Evolutionary conservation across 2,797 vertebrate genomes (phyloP), one percentile per base, ranked within the genome.

Genomic region (Knipowitschia caucasica): DNA sequence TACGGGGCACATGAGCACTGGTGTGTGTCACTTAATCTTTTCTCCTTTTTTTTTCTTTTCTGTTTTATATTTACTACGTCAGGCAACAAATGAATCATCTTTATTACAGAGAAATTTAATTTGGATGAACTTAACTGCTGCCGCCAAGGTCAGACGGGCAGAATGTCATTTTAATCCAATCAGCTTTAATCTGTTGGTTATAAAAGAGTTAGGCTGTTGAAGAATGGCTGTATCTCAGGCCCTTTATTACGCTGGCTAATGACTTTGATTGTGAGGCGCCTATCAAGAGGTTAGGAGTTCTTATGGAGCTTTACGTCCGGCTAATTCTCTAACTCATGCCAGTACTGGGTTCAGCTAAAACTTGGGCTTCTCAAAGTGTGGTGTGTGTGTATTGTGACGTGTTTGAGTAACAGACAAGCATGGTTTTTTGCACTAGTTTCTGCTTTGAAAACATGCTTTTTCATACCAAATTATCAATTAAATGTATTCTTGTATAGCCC

Each of bases 141-240:
- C 80, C 76, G 84, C 84, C 90, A 90, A 91, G 90, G 90, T 91
- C 91, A 91, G 86, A 85, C 85, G 73, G 89, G 82, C 72, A 85
- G 89, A 91, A 90, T 92, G 87, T 84, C 84, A 91, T 91, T 92
- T 90, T 91, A 90, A 92, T 91, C 88, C 88, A 89, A 91, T 91
- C 86, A 91, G 87, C 84, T 91, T 89, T 89, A 90, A 91, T 91
- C 87, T 91, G 87, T 89, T 87, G 82, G 84, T 90, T 91, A 89
- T 91, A 89, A 91, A 91, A 89, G 89, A 91, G 87, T 90, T 90
- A 88, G 86, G 82, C 77, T 71, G 83, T 85, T 91, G 88, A 90
- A 90, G 87, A 88, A 91, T 90, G 83, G 82, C 90, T 85, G 84
- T 86, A 88, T 92, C 88, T 90, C 80, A 73, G 86, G 84, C 79